Percentiles rank a stretch among this genome's conserved stretches.
phyloP scores from a whole-genome alignment of 2,797 vertebrate genomes.

The Meriones psammophilus region DNA sequence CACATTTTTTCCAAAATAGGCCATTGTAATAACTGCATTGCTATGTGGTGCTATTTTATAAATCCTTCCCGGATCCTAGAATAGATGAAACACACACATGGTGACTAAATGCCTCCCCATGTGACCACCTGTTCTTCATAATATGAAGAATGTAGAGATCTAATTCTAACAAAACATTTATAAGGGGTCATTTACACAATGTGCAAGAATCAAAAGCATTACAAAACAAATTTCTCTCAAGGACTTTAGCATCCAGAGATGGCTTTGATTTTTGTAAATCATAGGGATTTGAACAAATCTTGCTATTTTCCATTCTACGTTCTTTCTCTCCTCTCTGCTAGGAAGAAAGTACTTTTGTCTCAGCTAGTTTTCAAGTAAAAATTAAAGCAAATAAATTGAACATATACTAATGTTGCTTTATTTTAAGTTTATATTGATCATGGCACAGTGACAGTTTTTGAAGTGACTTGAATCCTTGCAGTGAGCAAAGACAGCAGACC shows the following conservation, averaged over 20 bases:
- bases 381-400: constrained; percentile 35
- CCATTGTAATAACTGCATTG: constrained; percentile 92
- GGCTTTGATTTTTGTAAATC: constrained; percentile 16
- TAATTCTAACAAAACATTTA: constrained; percentile 14
- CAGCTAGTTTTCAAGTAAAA: constrained; percentile 35
- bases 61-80: constrained; percentile 89
- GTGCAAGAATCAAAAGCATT: constrained; percentile 3
- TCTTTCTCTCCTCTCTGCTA: background rate
- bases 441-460: background rate
- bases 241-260: background rate
- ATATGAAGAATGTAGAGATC: constrained; percentile 11
- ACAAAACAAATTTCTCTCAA: background rate
- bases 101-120: constrained; percentile 56
- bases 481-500: background rate
- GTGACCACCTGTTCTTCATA: background rate
- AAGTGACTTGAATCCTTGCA: background rate
- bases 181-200: background rate
- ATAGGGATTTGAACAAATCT: background rate
- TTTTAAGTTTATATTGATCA: background rate
- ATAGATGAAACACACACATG: constrained; percentile 71
- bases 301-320: background rate
- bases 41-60: constrained; percentile 90
- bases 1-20: constrained; percentile 94
- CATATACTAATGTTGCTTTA: background rate
- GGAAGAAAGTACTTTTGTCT: background rate